These are phyloP conservation scores for Magallana nippona DNA, from an alignment of 2,888 invertebrate genomes.

Conservation along the genomic window DNA sequence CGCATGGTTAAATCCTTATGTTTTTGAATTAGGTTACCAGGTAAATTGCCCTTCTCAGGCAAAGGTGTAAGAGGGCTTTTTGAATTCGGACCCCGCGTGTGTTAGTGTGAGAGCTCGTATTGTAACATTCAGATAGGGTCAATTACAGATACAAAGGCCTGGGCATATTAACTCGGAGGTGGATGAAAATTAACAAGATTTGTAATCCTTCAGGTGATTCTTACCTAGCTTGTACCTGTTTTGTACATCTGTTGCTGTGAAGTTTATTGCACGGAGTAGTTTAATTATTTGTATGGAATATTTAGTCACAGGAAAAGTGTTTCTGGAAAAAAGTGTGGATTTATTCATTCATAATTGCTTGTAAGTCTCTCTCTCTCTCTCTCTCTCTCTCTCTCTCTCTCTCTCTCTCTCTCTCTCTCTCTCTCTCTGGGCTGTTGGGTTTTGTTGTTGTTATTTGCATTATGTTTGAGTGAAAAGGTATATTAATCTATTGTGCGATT, in stretches of 20 bases:
- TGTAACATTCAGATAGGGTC: too few relatives aligned
- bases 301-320: background rate
- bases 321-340: background rate
- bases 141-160: background rate
- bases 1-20: background rate
- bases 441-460: background rate
- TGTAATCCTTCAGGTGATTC: conserved; percentile 18
- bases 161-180: background rate
- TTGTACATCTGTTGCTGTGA: background rate
- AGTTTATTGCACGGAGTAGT: conserved; percentile 21
- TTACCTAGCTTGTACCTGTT: background rate
- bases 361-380: background rate
- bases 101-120: background rate
- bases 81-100: background rate
- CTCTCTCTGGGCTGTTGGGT: too few relatives aligned
- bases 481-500: too few relatives aligned
- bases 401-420: too few relatives aligned
- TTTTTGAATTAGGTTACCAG: conserved; percentile 29
- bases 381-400: background rate
- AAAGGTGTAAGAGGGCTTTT: background rate
- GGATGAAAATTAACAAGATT: conserved; percentile 7
- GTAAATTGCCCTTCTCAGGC: conserved; percentile 8
- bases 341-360: background rate
- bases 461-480: background rate
- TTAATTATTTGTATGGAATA: background rate